These are phyloP conservation scores for Pseudomyrmex flavicornis DNA, from an alignment of 1,140 invertebrate genomes.

Conservation along the genomic window DNA sequence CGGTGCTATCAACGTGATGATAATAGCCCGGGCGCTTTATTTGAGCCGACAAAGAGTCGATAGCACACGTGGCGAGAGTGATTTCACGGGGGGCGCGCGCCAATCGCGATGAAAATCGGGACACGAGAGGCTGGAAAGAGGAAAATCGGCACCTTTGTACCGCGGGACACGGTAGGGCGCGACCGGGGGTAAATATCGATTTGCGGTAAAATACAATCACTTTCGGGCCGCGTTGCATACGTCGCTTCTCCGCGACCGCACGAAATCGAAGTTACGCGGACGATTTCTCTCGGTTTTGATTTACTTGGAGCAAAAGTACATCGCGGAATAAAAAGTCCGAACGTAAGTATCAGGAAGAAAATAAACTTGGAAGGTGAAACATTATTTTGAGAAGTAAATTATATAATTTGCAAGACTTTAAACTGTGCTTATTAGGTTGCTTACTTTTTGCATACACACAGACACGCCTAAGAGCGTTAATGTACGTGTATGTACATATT, in stretches of 20 bases:
- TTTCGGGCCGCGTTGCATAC: constrained; percentile 20
- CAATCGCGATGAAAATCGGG: constrained; percentile 50
- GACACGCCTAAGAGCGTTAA: neutral
- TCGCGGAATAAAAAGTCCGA: neutral
- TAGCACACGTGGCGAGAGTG: constrained; percentile 15
- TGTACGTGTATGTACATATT: no score
- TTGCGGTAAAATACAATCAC: constrained; percentile 53
- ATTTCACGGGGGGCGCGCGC: constrained; percentile 32
- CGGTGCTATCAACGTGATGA: constrained; percentile 37
- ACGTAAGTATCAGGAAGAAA: neutral
- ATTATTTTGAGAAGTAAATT: neutral
- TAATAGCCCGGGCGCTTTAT: constrained; percentile 42
- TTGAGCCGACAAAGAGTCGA: constrained; percentile 38
- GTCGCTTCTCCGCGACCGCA: neutral
- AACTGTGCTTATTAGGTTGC: no score
- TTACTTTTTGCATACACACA: neutral
- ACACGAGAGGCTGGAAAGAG: constrained; percentile 44
- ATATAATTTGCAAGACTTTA: neutral
- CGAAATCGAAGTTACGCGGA: neutral
- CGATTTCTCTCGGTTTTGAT: neutral
- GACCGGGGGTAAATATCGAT: constrained; percentile 53
- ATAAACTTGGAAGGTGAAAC: neutral
- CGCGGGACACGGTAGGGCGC: constrained; percentile 8
- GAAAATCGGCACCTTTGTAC: constrained; percentile 54
- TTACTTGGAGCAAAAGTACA: neutral